Evolutionary conservation across 2,797 vertebrate genomes (phyloP).

Genomic region (Fratercula arctica): DNA sequence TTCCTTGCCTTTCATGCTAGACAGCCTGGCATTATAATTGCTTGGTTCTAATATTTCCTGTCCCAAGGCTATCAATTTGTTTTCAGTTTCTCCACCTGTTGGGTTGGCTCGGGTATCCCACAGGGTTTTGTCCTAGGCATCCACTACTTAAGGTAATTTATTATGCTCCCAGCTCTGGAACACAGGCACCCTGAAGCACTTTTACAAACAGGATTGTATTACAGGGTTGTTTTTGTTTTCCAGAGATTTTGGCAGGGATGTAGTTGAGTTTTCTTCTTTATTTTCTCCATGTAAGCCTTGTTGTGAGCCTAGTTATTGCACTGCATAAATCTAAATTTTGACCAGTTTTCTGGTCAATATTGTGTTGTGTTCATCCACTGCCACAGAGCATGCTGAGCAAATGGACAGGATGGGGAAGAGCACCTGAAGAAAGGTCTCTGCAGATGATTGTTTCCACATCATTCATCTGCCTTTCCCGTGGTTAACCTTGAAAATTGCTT

Average conservation of each 20-base stretch:
- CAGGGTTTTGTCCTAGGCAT: slow-evolving; percentile 31
- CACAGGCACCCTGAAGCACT: slow-evolving; percentile 33
- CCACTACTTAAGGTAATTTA: slow-evolving; percentile 50
- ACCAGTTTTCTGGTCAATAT: not conserved
- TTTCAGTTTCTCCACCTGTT: slow-evolving; percentile 56
- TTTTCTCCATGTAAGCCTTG: not conserved
- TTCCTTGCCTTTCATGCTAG: slow-evolving; percentile 19
- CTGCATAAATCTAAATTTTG: not conserved
- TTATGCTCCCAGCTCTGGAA: slow-evolving; percentile 37
- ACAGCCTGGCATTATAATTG: slow-evolving; percentile 51
- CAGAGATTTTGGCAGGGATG: slow-evolving; percentile 11
- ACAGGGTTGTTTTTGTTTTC: slow-evolving; percentile 5
- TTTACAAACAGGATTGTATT: slow-evolving; percentile 15
- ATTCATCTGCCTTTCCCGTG: slow-evolving; percentile 2
- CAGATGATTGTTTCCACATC: not conserved
- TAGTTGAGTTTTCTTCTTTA: not conserved
- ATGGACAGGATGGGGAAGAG: not conserved
- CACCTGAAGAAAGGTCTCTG: not conserved
- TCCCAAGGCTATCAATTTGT: slow-evolving; percentile 43
- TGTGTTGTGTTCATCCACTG: not conserved
- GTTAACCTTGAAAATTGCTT: slow-evolving; percentile 25
- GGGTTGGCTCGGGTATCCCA: slow-evolving; percentile 33
- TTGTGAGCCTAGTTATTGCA: not conserved
- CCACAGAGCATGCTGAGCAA: not conserved
- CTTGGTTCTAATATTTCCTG: slow-evolving; percentile 18